A percentile compares a stretch with the other conserved stretches of the same genome.
phyloP scores from a whole-genome alignment of 2,888 invertebrate genomes.

The Rhorus exstirpatorius region DNA sequence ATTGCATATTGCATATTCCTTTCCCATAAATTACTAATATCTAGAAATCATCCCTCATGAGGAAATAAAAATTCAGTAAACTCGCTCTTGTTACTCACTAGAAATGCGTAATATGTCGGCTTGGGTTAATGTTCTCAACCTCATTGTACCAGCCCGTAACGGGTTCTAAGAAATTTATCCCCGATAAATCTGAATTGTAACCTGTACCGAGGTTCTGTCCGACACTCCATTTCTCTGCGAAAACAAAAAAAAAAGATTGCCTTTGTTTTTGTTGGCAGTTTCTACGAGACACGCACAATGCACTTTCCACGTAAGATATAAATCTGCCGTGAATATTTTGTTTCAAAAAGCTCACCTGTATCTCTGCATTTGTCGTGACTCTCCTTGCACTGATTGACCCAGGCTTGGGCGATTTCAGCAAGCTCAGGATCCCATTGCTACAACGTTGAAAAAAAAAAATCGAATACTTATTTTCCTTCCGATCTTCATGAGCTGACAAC shows the following conservation, averaged over 20 bases:
- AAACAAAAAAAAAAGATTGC: too few species aligned
- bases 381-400: slow-evolving; percentile 85
- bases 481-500: too few species aligned
- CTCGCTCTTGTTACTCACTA: slow-evolving; percentile 22
- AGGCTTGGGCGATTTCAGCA: slow-evolving; percentile 82
- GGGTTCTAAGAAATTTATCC: slow-evolving; percentile 34
- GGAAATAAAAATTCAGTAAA: too few species aligned
- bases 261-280: too few species aligned
- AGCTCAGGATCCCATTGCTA: slow-evolving; percentile 79
- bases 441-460: background rate
- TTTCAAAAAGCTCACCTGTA: slow-evolving; percentile 50
- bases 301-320: too few species aligned
- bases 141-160: slow-evolving; percentile 84
- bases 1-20: too few species aligned
- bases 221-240: slow-evolving; percentile 37
- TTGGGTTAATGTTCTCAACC: slow-evolving; percentile 78
- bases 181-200: background rate
- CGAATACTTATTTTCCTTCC: too few species aligned
- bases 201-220: slow-evolving; percentile 70
- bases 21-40: too few species aligned
- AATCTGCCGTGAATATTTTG: background rate
- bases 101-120: slow-evolving; percentile 51
- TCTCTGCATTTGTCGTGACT: slow-evolving; percentile 83
- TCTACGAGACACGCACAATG: too few species aligned
- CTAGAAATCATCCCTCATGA: too few species aligned